These are phyloP conservation scores for Linhomoeus sp. DNA, from an alignment of 2,888 invertebrate genomes.

Conservation along the genomic window DNA sequence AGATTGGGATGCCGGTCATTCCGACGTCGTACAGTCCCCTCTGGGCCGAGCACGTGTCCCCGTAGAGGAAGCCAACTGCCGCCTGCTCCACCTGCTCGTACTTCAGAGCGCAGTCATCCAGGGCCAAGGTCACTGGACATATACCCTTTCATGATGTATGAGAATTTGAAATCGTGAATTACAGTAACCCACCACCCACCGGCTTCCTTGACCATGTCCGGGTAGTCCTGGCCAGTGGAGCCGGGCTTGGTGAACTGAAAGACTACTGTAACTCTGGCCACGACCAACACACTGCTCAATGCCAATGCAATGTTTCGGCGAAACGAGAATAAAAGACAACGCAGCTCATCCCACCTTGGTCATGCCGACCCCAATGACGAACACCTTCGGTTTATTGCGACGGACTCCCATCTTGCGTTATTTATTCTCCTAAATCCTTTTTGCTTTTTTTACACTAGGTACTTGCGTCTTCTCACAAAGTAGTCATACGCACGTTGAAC, in stretches of 20 bases:
- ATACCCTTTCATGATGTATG: too few species aligned
- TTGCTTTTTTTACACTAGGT: too few species aligned
- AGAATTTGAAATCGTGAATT: too few species aligned
- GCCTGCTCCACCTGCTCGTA: slow-evolving; percentile 66
- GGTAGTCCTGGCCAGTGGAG: slow-evolving; percentile 59
- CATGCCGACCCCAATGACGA: slow-evolving; percentile 26
- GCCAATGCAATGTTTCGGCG: too few species aligned
- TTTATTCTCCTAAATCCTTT: too few species aligned
- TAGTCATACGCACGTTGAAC: too few species aligned
- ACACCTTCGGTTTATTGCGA: slow-evolving; percentile 15
- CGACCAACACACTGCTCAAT: too few species aligned
- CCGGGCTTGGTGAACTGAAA: slow-evolving; percentile 68
- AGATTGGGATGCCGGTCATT: slow-evolving; percentile 85
- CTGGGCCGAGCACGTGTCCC: slow-evolving; percentile 55
- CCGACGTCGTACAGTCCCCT: slow-evolving; percentile 79
- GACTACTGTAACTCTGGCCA: too few species aligned
- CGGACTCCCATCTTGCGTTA: too few species aligned
- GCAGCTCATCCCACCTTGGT: slow-evolving; percentile 11
- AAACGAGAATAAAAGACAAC: background rate
- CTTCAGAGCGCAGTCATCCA: slow-evolving; percentile 56
- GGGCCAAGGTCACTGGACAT: slow-evolving; percentile 49
- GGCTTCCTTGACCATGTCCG: slow-evolving; percentile 81
- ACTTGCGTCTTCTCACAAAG: too few species aligned
- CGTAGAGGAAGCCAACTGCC: slow-evolving; percentile 76
- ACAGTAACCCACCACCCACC: too few species aligned